Conservation (phyloP, 92 coral and sea anemone genomes). For the Chrysogorgia sp. region DNA sequence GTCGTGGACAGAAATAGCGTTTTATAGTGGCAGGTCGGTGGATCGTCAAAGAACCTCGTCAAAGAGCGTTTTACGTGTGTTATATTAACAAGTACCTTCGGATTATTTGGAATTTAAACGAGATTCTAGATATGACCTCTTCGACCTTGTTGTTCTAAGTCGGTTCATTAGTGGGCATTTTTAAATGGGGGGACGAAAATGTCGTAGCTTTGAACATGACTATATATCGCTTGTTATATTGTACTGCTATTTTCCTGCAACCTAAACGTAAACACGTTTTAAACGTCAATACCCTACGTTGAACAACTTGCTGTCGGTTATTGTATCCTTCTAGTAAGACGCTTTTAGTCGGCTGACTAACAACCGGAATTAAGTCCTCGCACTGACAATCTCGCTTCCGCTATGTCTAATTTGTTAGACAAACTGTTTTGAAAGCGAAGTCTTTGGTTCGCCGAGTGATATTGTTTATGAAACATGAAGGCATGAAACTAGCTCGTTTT, state of each 20-base stretch:
- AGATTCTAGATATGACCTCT: conserved; percentile 12
- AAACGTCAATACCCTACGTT: no score
- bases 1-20: conserved; percentile 8
- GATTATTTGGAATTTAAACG: conserved; percentile 9
- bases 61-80: background rate
- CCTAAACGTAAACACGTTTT: no score
- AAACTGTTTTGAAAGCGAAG: no score
- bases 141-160: conserved; percentile 18
- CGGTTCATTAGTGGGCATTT: background rate
- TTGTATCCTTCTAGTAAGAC: no score
- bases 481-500: background rate
- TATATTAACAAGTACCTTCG: background rate
- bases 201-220: background rate
- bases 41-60: background rate
- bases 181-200: background rate
- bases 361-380: no score
- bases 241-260: no score
- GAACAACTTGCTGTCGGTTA: no score
- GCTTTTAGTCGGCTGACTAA: no score
- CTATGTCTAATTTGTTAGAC: no score
- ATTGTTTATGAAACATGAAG: background rate
- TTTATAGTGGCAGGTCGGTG: background rate
- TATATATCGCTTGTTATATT: background rate
- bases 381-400: no score
- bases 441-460: no score